phyloP scores from a whole-genome alignment of 2,113 vertebrate species.

The Terrapene triunguis region DNA sequence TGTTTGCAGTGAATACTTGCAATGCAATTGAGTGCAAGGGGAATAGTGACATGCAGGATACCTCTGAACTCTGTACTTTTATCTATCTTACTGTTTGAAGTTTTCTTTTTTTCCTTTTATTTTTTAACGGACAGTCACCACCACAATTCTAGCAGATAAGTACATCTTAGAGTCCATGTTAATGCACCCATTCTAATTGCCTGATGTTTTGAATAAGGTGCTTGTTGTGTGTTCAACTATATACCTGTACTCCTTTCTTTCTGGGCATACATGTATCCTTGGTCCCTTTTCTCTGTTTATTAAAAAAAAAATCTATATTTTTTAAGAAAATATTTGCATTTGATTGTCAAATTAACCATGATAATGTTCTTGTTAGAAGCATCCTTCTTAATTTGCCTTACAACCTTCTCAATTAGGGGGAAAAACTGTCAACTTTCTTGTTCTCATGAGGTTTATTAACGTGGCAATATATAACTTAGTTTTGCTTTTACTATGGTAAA shows the following conservation, averaged over 20 bases:
- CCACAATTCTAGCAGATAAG: not conserved
- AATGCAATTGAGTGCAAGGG: not conserved
- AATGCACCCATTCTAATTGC: rapidly evolving
- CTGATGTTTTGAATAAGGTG: not conserved
- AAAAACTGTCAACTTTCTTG: not conserved
- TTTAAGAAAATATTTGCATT: slow-evolving; percentile 32
- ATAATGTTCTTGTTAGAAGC: not conserved
- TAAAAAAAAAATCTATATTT: slow-evolving; percentile 37
- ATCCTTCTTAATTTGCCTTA: not conserved
- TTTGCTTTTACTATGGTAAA: slow-evolving; percentile 36
- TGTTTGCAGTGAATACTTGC: not conserved
- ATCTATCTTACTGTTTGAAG: slow-evolving; percentile 1
- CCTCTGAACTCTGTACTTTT: not conserved
- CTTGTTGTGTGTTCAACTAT: slow-evolving; percentile 1
- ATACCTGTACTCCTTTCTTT: not conserved
- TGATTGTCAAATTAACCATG: slow-evolving; percentile 64
- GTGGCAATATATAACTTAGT: not conserved
- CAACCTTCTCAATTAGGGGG: not conserved
- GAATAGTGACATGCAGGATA: not conserved
- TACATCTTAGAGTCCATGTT: not conserved
- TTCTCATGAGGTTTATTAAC: slow-evolving; percentile 38
- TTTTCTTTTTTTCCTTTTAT: not conserved
- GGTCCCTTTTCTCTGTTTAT: slow-evolving; percentile 9
- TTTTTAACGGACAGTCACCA: slow-evolving; percentile 12
- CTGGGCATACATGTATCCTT: not conserved